phyloP scores from a whole-genome alignment of 2,113 vertebrate genomes.

The Scortum barcoo region DNA sequence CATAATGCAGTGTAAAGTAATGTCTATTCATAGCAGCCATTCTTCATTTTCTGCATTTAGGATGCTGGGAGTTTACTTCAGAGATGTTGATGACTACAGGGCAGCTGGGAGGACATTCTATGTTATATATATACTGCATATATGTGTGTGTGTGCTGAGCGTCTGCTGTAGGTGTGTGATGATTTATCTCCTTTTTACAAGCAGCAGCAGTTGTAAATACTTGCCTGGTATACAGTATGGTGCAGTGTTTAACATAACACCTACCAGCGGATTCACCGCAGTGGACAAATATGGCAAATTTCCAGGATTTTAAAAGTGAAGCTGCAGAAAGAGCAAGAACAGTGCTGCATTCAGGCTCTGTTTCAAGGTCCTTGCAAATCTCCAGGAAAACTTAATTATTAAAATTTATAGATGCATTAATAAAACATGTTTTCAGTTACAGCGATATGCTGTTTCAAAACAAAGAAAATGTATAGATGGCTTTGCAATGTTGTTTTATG shows the following conservation, averaged over 20 bases:
- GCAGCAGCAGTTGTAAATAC: conserved; percentile 7
- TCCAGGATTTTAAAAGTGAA: conserved; percentile 12
- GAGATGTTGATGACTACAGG: neutral
- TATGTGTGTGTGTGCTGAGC: neutral
- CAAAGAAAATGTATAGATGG: neutral
- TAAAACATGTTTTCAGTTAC: neutral
- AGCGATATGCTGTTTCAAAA: neutral
- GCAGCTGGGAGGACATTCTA: neutral
- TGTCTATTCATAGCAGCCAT: conserved; percentile 15
- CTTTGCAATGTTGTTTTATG: neutral
- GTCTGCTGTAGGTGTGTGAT: neutral
- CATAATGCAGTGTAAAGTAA: conserved; percentile 10
- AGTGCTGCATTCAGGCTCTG: neutral
- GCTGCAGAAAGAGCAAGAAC: conserved; percentile 6
- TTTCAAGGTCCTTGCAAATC: neutral
- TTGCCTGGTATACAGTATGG: neutral
- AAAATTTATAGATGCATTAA: neutral
- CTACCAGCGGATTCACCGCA: conserved; percentile 15
- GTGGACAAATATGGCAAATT: conserved; percentile 10
- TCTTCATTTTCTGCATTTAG: conserved; percentile 8
- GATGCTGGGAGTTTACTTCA: neutral
- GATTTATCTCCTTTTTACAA: neutral
- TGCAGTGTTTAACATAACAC: conserved; percentile 41
- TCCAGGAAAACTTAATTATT: neutral
- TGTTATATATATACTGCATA: neutral